Percentiles rank a stretch among this genome's conserved stretches.
phyloP scores from a whole-genome alignment of 1,140 invertebrate genomes.

The Cotesia glomerata region DNA sequence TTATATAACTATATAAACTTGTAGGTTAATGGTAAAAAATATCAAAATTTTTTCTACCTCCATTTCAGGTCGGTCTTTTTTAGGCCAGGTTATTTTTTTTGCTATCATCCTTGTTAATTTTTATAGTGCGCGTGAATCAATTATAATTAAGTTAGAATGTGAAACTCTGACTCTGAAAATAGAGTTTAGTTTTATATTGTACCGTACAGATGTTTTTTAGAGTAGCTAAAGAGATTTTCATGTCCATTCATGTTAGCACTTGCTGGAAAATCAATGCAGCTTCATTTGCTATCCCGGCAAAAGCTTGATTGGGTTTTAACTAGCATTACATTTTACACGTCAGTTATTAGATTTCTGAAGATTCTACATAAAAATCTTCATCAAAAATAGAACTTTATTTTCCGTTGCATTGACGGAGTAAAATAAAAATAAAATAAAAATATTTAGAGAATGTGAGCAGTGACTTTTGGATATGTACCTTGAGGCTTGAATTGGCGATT shows the following conservation, averaged over 20 bases:
- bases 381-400: not conserved
- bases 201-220: not conserved
- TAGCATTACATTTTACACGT: not conserved
- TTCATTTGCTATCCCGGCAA: not conserved
- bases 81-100: no score
- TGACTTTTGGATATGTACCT: not conserved
- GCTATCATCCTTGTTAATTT: no score
- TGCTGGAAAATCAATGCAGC: slow-evolving; percentile 1
- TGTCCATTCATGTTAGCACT: not conserved
- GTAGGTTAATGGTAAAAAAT: no score
- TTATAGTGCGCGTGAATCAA: no score
- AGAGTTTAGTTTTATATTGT: not conserved
- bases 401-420: not conserved
- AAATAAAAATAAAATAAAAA: no score
- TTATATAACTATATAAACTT: no score
- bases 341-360: not conserved
- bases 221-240: not conserved
- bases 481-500: slow-evolving; percentile 8
- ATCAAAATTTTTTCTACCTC: not conserved
- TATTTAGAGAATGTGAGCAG: no score
- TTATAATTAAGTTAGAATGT: no score
- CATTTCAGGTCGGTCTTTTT: no score
- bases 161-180: no score
- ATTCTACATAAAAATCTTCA: not conserved
- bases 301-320: slow-evolving; percentile 14